Conservation (phyloP, 1,140 invertebrate genomes). For the Zaprionus tsacasi region DNA sequence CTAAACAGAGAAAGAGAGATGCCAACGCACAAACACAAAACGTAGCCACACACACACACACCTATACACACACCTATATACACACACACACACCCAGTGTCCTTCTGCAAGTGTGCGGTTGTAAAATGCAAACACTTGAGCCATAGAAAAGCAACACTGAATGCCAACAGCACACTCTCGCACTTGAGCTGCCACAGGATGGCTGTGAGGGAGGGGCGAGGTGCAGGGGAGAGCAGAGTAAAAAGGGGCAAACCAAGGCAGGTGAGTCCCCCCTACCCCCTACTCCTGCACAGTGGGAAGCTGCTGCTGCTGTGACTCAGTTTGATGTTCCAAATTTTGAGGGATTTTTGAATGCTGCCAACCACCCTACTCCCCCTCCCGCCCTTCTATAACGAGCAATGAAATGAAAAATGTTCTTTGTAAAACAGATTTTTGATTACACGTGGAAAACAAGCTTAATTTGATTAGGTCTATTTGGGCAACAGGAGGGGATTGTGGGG, state of each 20-base stretch:
- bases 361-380: no score
- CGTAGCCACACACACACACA: conserved; percentile 36
- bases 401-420: conserved; percentile 14
- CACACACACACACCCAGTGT: conserved; percentile 33
- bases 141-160: conserved; percentile 62
- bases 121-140: conserved; percentile 80
- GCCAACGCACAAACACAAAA: conserved; percentile 53
- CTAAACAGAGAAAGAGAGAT: conserved; percentile 37
- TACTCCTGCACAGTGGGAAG: no score
- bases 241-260: neutral
- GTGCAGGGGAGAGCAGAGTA: no score
- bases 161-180: conserved; percentile 46
- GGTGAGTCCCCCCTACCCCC: neutral
- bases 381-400: conserved; percentile 13
- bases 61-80: conserved; percentile 7
- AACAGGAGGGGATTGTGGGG: neutral
- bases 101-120: conserved; percentile 52
- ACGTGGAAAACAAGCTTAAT: conserved; percentile 13
- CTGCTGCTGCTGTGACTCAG: conserved; percentile 9
- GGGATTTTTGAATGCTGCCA: conserved; percentile 26
- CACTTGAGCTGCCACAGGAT: conserved; percentile 1
- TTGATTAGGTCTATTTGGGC: conserved; percentile 7
- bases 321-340: conserved; percentile 41
- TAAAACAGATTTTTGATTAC: conserved; percentile 26
- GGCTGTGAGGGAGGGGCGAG: neutral